Base-by-base conservation (phyloP, 2,113 vertebrate genomes). In the Rattus rattus region DNA sequence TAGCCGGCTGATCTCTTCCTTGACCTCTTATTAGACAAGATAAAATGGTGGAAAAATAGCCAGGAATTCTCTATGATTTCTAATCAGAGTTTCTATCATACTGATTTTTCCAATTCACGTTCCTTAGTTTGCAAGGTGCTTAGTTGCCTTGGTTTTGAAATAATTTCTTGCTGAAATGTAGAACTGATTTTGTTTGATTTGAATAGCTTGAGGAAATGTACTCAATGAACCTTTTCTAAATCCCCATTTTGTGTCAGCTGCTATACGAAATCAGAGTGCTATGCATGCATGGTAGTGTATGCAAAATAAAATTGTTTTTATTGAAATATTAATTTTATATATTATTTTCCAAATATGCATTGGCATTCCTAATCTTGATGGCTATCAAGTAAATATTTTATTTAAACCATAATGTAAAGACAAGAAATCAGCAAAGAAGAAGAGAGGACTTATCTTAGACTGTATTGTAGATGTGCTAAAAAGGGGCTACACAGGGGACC, bases 21-120 rank as follows among this genome's bases (percentile, higher is more conserved):
- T 96, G 96, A 91, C 72, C 49, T 84, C 77, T 65, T 95, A n/a
- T 63, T 79, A 91, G 26, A 52, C 70, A 97, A 73, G 81, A 92
- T 76, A 87, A 88, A 83, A 43, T 81, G 11, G 17, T 84, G 8
- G 26, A 84, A 92, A 86, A 76, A 69, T 72, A 47, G 47, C 14
- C 36, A 61, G 39, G 30, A 88, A 67, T 91, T 56, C 26, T 73
- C 22, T 91, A 54, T 88, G 85, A 92, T 92, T 83, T 94, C 77
- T 91, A 67, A 96, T 69, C 69, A 39, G 13, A 81, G 7, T 85
- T 70, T 54, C 56, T 94, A 43, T 96, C 70, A 47, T 95, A 59
- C 2, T 59, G 16, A 36, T 67, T 75, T 33, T 7, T 3, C 9
- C 0, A 90, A 1, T 54, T 17, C 17, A 54, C 28, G 26, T 67